These are phyloP conservation scores for Allolobophora icterica DNA, from an alignment of 2,888 invertebrate genomes.

Conservation along the genomic window DNA sequence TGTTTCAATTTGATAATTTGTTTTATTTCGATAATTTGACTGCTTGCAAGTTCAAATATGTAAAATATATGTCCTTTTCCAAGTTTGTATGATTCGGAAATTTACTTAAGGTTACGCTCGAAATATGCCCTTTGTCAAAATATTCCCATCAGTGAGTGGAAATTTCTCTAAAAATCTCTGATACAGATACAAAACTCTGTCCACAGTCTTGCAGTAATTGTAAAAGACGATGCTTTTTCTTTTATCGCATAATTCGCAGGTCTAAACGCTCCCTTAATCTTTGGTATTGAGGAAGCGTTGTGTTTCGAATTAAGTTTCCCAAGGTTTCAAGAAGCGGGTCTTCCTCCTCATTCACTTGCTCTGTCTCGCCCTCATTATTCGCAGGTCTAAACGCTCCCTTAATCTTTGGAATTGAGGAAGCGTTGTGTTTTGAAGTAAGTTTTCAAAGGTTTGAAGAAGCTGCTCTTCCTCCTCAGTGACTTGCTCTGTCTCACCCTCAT, in stretches of 20 bases:
- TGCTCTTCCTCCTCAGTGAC: neutral
- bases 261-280: neutral
- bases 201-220: neutral
- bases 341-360: neutral
- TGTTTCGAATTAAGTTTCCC: neutral
- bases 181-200: neutral
- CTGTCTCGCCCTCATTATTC: neutral
- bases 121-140: no score
- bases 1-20: no score
- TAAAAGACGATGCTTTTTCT: neutral
- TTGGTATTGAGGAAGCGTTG: neutral
- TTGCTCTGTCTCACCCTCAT: neutral
- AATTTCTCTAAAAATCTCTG: no score
- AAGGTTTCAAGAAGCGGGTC: neutral
- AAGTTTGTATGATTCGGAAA: no score
- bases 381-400: neutral
- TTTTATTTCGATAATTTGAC: no score
- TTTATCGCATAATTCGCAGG: neutral
- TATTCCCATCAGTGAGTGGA: no score
- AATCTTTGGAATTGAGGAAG: neutral
- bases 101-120: no score
- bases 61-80: no score
- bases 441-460: neutral
- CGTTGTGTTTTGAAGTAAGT: neutral
- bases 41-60: no score